Base-by-base conservation (phyloP, 2,113 vertebrate genomes). In the Tonatia bakeri region DNA sequence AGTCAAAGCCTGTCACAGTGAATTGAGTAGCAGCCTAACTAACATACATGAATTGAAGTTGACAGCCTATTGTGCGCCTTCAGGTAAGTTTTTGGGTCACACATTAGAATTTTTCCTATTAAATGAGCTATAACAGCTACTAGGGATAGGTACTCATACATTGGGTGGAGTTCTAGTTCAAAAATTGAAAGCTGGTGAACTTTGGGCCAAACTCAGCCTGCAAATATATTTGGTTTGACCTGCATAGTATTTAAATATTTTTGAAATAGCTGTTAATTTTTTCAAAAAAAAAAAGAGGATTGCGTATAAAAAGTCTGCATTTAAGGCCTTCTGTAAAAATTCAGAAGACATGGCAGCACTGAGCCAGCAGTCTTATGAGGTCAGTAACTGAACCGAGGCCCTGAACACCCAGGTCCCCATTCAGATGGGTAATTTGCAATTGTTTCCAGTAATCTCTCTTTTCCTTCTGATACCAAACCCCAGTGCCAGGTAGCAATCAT, bases 181-280 rank as follows among this genome's bases (percentile, higher is more conserved):
- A 72, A 77, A 70, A 16, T 83, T 92, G 70, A 56, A 96, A 90
- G 87, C 5, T 50, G 31, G 4, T 72, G 31, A 11, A 7, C 47
- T 72, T 33, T 33, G 56, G 17, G 15, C 2, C 50, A 65, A 94
- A 56, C 87, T 2, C 31, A 95, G 26, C 16, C 14, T 87, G 17
- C 4, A 70, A 50, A 47, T 40, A 1, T 89, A 31, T 91, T 87
- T 93, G 89, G 3, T 87, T 83, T 93, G 47, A 91, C 10, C 28
- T 83, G 20, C 0, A 22, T 4, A 80, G 5, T 56, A 80, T 90
- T 87, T 38, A 82, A 93, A 76, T 4, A 38, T 73, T 77, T 79
- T 70, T 59, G 56, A 28, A 85, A 76, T 54, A 50, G 15, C 10
- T 89, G 38, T 17, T 19, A 54, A 1, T 52, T 81, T 59, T 26